Conservation (phyloP, 2,113 vertebrate species). For the Galeopterus variegatus region DNA sequence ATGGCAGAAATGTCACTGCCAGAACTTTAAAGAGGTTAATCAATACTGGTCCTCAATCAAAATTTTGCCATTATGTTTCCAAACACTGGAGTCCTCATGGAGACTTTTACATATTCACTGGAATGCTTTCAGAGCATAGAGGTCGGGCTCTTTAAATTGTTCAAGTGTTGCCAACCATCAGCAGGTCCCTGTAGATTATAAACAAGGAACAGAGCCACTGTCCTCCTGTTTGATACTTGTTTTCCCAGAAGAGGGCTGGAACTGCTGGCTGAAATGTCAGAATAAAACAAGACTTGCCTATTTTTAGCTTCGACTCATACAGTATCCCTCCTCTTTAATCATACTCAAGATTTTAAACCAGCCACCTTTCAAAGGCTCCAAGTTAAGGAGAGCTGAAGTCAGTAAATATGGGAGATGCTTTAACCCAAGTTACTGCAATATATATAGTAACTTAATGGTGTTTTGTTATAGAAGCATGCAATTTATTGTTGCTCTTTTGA, state of each 20-base stretch:
- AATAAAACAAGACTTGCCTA: conserved; percentile 70
- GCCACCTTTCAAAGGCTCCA: neutral
- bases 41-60: conserved; percentile 60
- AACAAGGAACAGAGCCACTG: conserved; percentile 70
- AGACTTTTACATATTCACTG: conserved; percentile 65
- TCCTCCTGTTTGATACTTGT: conserved; percentile 82
- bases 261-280: conserved; percentile 83
- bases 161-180: conserved; percentile 71
- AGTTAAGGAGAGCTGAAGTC: neutral
- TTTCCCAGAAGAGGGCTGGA: conserved; percentile 80
- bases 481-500: neutral
- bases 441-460: neutral
- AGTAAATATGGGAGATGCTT: conserved; percentile 1
- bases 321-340: conserved; percentile 75
- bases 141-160: conserved; percentile 73
- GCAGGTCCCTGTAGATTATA: conserved; percentile 76
- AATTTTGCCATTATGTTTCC: conserved; percentile 74
- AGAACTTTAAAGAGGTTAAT: conserved; percentile 77
- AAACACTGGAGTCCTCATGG: neutral
- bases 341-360: conserved; percentile 62
- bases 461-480: neutral
- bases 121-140: conserved; percentile 67
- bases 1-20: conserved; percentile 72
- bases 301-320: conserved; percentile 75
- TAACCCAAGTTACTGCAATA: neutral